These are phyloP conservation scores for Timema podura DNA, from an alignment of 2,888 invertebrate genomes.

Conservation along the genomic window DNA sequence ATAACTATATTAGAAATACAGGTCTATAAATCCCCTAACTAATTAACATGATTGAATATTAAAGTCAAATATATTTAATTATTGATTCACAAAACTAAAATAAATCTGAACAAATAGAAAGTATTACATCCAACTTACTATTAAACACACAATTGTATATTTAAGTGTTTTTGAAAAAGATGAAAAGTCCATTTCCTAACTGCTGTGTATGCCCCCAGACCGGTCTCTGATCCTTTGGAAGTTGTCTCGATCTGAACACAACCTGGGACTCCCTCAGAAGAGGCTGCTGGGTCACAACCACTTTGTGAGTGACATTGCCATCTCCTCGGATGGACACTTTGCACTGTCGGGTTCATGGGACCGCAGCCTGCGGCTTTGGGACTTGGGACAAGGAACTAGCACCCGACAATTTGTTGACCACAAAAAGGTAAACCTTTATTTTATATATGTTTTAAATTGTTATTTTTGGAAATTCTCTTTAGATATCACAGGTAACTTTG, in stretches of 20 bases:
- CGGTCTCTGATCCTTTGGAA: constrained; percentile 94
- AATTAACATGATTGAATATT: no score
- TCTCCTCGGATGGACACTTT: constrained; percentile 99
- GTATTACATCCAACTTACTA: no score
- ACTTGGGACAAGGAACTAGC: constrained; percentile 92
- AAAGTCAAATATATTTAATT: no score
- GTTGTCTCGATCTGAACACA: constrained; percentile 87
- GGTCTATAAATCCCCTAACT: no score
- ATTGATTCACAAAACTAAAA: no score
- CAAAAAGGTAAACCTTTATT: constrained; percentile 66
- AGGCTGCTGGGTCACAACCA: constrained; percentile 96
- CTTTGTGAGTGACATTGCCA: constrained; percentile 97
- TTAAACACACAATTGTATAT: no score
- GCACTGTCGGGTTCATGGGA: constrained; percentile 99
- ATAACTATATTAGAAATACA: no score
- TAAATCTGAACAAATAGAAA: no score
- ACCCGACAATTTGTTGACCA: constrained; percentile 98
- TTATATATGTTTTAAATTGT: background rate
- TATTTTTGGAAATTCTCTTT: background rate
- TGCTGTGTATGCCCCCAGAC: constrained; percentile 44
- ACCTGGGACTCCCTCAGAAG: constrained; percentile 94
- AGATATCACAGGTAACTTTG: background rate
- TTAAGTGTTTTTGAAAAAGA: no score
- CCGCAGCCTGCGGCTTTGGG: constrained; percentile 97
- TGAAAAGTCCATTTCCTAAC: no score